Conservation (phyloP, 2,113 vertebrate species). For the Axis porcinus region DNA sequence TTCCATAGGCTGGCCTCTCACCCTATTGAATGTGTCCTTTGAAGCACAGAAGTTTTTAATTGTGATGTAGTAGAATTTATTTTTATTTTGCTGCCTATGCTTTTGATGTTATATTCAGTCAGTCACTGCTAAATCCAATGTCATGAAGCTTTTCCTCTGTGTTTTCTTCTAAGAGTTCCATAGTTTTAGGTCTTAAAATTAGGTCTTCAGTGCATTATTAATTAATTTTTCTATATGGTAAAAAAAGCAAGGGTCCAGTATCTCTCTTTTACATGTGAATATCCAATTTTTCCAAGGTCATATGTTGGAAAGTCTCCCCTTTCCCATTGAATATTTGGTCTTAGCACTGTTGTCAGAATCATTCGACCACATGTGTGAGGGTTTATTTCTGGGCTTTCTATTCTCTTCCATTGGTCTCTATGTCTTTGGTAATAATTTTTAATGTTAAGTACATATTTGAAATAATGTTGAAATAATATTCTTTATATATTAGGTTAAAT, state of each 20-base stretch:
- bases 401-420: neutral
- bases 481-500: neutral
- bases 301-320: neutral
- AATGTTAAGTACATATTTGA: neutral
- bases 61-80: neutral
- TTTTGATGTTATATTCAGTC: slow-evolving; percentile 24
- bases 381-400: neutral
- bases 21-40: neutral
- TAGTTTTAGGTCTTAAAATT: neutral
- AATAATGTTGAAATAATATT: slow-evolving; percentile 8
- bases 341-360: neutral
- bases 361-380: neutral
- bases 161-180: neutral
- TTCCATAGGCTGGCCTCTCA: neutral
- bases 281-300: neutral
- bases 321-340: neutral
- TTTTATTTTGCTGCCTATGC: neutral
- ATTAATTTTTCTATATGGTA: neutral
- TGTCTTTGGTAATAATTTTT: neutral
- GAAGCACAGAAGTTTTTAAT: neutral
- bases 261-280: neutral
- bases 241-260: neutral
- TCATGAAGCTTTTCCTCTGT: neutral
- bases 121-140: neutral
- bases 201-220: neutral